A percentile compares a stretch with the other conserved stretches of the same genome.
Evolutionary conservation across 2,113 vertebrate species (phyloP).

Genomic region (Plestiodon gilberti): DNA sequence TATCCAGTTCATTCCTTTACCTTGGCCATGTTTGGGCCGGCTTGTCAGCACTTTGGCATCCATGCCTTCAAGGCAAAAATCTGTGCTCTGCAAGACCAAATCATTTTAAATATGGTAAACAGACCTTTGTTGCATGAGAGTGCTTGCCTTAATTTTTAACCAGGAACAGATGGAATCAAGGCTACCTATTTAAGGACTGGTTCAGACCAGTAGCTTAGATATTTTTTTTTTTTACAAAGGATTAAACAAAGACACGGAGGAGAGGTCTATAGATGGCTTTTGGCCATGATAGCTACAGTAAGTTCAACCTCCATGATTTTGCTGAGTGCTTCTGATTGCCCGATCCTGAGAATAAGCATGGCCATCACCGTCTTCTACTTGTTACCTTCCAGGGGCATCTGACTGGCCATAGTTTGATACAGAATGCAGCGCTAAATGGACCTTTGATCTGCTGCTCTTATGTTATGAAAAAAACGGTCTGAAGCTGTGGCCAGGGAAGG

Average conservation of each 20-base stretch:
- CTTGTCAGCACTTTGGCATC: neutral
- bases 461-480: neutral
- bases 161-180: neutral
- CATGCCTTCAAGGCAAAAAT: neutral
- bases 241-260: neutral
- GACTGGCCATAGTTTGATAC: neutral
- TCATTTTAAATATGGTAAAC: conserved; percentile 14
- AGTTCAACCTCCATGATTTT: too few relatives aligned
- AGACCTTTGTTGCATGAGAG: neutral
- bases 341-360: neutral
- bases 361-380: neutral
- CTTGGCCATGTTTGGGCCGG: neutral
- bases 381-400: neutral
- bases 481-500: neutral
- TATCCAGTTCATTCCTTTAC: neutral
- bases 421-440: neutral
- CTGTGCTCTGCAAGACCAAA: neutral
- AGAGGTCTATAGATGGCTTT: neutral
- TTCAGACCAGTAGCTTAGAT: neutral
- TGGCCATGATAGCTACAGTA: neutral
- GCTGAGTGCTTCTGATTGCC: neutral
- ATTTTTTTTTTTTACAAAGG: neutral
- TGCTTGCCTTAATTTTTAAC: fast-evolving
- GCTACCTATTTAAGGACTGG: fast-evolving
- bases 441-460: neutral